These are phyloP conservation scores for Laticauda colubrina DNA, from an alignment of 2,113 vertebrate species.

Conservation along the genomic window DNA sequence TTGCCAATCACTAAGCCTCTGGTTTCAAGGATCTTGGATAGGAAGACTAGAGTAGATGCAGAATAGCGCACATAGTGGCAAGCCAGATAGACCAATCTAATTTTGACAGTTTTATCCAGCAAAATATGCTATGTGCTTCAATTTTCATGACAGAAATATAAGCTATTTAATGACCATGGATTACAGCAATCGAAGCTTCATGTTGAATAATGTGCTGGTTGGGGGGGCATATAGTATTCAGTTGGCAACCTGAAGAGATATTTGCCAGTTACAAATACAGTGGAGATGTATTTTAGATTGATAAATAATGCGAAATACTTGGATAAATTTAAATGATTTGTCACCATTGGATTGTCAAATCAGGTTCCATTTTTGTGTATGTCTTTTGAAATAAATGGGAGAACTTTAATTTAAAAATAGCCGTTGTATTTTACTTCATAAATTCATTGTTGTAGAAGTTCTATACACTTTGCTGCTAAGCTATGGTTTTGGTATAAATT, in stretches of 20 bases:
- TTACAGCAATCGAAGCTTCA: background rate
- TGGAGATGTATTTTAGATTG: background rate
- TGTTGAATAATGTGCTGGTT: background rate
- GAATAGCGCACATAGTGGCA: background rate
- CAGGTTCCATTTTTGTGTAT: background rate
- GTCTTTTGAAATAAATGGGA: background rate
- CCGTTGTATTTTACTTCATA: background rate
- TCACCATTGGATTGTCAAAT: background rate
- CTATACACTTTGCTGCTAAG: background rate
- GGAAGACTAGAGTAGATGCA: background rate
- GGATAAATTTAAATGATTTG: background rate
- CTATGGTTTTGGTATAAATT: background rate
- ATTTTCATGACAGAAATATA: background rate
- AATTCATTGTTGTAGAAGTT: background rate
- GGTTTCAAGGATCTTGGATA: background rate
- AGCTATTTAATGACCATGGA: background rate
- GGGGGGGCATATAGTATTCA: conserved; percentile 3
- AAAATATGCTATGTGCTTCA: background rate
- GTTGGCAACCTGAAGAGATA: background rate
- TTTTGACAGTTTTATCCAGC: background rate
- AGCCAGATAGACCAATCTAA: background rate
- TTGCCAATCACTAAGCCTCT: background rate
- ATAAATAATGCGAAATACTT: background rate
- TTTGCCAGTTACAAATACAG: background rate
- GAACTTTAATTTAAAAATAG: fast-evolving